Base-by-base conservation (phyloP, 64 coral and sea anemone genomes). In the Stichodactyla helianthus region DNA sequence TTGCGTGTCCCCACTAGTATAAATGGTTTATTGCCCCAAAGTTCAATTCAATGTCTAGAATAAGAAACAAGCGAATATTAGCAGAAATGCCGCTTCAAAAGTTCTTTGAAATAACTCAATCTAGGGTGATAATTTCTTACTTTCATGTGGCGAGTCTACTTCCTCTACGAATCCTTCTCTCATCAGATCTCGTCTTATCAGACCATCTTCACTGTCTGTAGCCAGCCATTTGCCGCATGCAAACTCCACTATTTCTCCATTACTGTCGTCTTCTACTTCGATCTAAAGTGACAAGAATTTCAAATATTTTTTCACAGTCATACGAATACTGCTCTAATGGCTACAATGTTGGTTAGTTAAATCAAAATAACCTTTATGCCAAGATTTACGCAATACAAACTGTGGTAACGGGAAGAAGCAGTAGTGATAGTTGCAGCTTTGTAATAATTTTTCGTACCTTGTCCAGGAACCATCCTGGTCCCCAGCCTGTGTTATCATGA, bases 401-500 rank as follows among this genome's bases (percentile, higher is more conserved):
- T 44, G 35, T 44, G 35, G 35, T 44, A 44, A 44, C 35, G 35
- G 35, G 35, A 44, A 44, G 35, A 44, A 44, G 35, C 35, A 44
- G 35, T 3, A 44, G 35, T 44, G 1, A 31, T 1, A 31, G 28
- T 31, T 31, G 28, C 28, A 31, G 1, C 1, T n/a, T n/a, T 68
- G 19, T 68, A 7, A 70, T 25, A 70, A 17, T 70, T 27, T 74
- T 54, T 5, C 83, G 17, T 50, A 91, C 89, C 89, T 91, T 91
- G 20, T 91, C 89, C 52, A 91, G 53, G 74, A 86, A 87, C 89
- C 89, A 91, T 61, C 83, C 89, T 56, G 89, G 83, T 61, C 89
- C 89, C 76, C 85, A 60, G 6, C 89, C 89, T 52, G 89, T 52
- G 89, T 91, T 91, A 57, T 91, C 89, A 26, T 91, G 89, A 81